Evolutionary conservation across 1,140 invertebrate species (phyloP), one percentile per base, ranked within the genome.

Genomic region (Formica exsecta): DNA sequence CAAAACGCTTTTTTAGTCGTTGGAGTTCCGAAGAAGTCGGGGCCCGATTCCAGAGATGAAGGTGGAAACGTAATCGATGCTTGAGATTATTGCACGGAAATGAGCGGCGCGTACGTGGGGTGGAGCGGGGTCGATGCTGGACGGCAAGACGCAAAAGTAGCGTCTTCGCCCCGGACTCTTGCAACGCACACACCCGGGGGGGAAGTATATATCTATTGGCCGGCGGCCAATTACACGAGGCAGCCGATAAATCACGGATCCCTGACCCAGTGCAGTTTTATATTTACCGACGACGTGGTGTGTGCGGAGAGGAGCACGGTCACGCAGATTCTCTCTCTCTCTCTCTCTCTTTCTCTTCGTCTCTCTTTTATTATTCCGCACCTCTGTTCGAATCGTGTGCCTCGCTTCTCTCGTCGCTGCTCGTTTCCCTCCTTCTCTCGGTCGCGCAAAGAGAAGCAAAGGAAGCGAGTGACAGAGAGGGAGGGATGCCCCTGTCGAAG

Each of bases 211-310:
- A 92, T 93, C 91, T 91, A 93, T 94, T 95, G 94, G 94, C 93
- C 76, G 79, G 38, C 88, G 90, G 92, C 94, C 93, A 94, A 94
- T 94, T 92, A 93, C 91, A 91, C 91, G 87, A 90, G 91, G 90
- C 91, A 92, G 86, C 90, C 93, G 92, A 95, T 95, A 95, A 95
- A 95, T 94, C 93, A 94, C 91, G 92, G 92, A 95, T 95, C 94
- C 92, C 94, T 95, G 94, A 95, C 94, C 94, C 94, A 95, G 94
- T 95, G 94, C 91, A 95, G 94, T 94, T 95, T 95, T 95, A 94
- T 94, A 94, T 93, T 95, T 94, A 93, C 91, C 86, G 81, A 85
- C 80, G 81, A 90, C 65, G 57, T 57, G 62, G 65, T 65, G 64
- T 61, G 76, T 70, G 73, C 66, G 77, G 84, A 51, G 85, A 51